Evolutionary conservation across 2,113 vertebrate species (phyloP).

Genomic region (Synchiropus splendidus): DNA sequence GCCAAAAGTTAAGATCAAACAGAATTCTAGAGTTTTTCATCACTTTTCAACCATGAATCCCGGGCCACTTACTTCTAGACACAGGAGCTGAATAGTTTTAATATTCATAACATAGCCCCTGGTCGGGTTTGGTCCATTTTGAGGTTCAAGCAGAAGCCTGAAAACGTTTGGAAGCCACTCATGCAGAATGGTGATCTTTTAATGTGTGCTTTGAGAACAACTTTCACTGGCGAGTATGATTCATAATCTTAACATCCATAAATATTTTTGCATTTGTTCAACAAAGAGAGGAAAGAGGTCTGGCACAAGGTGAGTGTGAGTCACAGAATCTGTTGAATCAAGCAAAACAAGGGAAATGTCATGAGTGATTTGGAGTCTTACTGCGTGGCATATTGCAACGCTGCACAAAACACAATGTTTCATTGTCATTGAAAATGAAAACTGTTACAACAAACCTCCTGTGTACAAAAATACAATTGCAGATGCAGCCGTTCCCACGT

Average conservation of each 20-base stretch:
- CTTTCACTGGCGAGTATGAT: too few species aligned
- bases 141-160: too few species aligned
- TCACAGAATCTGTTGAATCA: constrained; percentile 28
- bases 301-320: constrained; percentile 19
- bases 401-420: constrained; percentile 46
- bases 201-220: too few species aligned
- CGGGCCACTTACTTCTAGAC: too few species aligned
- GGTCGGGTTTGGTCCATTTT: too few species aligned
- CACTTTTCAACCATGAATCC: too few species aligned
- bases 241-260: not conserved
- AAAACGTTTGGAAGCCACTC: too few species aligned
- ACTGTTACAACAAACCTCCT: constrained; percentile 8
- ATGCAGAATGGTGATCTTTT: too few species aligned
- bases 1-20: too few species aligned
- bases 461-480: constrained; percentile 8
- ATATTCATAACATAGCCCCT: too few species aligned
- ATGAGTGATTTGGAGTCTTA: constrained; percentile 20
- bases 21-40: too few species aligned
- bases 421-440: constrained; percentile 42
- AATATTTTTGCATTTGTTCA: constrained; percentile 2
- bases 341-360: constrained; percentile 31
- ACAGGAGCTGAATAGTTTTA: too few species aligned
- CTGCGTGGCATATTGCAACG: constrained; percentile 21
- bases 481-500: not conserved
- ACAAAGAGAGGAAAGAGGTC: constrained; percentile 4